Percentiles rank a stretch among this genome's conserved stretches.
Conservation (phyloP, 2,888 invertebrate species). For the Hybos culiciformis region DNA sequence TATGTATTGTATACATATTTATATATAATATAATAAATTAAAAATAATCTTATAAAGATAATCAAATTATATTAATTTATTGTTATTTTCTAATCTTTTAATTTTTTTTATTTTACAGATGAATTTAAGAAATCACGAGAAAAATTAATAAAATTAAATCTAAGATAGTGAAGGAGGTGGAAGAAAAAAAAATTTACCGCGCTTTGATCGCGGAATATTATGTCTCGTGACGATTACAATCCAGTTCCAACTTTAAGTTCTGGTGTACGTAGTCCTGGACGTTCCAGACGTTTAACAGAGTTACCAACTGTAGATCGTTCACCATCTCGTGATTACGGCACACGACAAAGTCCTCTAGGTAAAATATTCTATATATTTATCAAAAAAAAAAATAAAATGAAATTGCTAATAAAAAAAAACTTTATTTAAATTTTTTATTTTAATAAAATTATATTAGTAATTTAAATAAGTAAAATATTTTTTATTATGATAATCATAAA, state of each 20-base stretch:
- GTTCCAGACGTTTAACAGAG: slow-evolving; percentile 49
- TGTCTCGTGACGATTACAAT: slow-evolving; percentile 40
- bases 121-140: slow-evolving; percentile 1
- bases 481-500: too few relatives aligned
- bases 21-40: too few relatives aligned
- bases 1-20: too few relatives aligned
- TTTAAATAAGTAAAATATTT: too few relatives aligned
- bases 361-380: too few relatives aligned
- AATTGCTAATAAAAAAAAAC: too few relatives aligned
- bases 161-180: slow-evolving; percentile 2
- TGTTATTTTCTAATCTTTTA: neutral
- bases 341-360: slow-evolving; percentile 46
- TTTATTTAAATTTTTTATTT: too few relatives aligned
- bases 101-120: slow-evolving; percentile 10
- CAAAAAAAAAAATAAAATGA: too few relatives aligned
- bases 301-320: slow-evolving; percentile 83
- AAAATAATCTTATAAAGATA: too few relatives aligned
- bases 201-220: slow-evolving; percentile 36
- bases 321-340: slow-evolving; percentile 63
- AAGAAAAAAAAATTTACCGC: slow-evolving; percentile 22
- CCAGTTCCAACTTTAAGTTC: slow-evolving; percentile 48
- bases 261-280: slow-evolving; percentile 47
- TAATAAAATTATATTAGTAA: too few relatives aligned
- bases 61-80: neutral
- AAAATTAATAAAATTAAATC: neutral